Evolutionary conservation across 2,113 vertebrate species (phyloP).

Genomic region (Oncorhynchus masou): DNA sequence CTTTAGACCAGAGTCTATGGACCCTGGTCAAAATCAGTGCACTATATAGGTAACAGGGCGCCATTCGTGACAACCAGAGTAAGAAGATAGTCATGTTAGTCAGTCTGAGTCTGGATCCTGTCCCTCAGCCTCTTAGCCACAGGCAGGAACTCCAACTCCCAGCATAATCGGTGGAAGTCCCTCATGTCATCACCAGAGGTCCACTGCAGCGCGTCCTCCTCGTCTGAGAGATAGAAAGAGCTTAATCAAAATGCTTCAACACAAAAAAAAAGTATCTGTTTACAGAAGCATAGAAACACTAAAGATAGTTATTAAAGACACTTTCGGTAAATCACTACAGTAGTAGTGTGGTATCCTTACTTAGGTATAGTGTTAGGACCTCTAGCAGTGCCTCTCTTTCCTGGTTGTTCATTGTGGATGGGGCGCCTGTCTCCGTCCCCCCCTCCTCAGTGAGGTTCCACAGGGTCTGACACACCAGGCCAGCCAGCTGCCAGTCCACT

Average conservation of each 20-base stretch:
- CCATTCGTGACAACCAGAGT: no score
- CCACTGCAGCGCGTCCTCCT: conserved; percentile 74
- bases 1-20: no score
- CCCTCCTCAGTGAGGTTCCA: conserved; percentile 86
- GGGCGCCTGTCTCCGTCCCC: conserved; percentile 1
- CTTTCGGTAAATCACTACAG: no score
- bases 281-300: not conserved
- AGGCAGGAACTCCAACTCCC: conserved; percentile 90
- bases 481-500: conserved; percentile 89
- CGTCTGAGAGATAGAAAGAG: conserved; percentile 72
- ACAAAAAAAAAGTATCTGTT: no score
- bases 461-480: conserved; percentile 88
- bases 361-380: conserved; percentile 76
- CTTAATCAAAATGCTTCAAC: no score
- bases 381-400: conserved; percentile 65
- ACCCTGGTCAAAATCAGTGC: no score
- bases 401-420: conserved; percentile 62
- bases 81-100: no score
- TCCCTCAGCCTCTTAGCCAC: conserved; percentile 82
- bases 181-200: conserved; percentile 67
- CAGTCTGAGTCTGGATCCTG: conserved; percentile 65
- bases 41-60: no score
- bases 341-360: conserved; percentile 66
- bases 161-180: conserved; percentile 78
- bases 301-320: no score